Evolutionary conservation across 1,140 invertebrate species (phyloP).

Genomic region (Drosophila sproati): DNA sequence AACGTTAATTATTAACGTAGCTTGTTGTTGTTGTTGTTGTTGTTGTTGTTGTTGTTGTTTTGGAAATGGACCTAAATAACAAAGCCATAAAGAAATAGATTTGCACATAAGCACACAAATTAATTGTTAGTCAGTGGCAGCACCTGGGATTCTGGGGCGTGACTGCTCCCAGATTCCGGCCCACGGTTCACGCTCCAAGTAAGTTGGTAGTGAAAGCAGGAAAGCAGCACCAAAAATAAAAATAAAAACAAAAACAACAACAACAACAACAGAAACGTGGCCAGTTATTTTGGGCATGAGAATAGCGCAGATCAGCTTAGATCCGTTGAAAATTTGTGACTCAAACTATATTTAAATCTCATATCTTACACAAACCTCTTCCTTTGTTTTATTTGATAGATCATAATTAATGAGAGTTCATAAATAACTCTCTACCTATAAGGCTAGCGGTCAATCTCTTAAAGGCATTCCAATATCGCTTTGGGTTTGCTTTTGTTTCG

Average conservation of each 20-base stretch:
- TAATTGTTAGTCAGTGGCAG: background rate
- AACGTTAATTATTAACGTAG: conserved; percentile 33
- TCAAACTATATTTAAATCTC: conserved; percentile 19
- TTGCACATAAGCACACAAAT: conserved; percentile 32
- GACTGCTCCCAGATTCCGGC: background rate
- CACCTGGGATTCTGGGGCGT: conserved; percentile 3
- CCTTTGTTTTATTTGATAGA: background rate
- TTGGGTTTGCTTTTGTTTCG: background rate
- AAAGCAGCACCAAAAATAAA: background rate
- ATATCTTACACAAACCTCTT: background rate
- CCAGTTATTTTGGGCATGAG: background rate
- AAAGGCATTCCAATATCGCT: background rate
- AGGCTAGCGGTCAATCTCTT: background rate
- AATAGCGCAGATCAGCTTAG: conserved; percentile 10
- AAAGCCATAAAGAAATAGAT: conserved; percentile 22
- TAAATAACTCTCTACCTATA: conserved; percentile 7
- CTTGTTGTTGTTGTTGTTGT: background rate
- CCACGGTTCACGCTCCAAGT: too few relatives aligned
- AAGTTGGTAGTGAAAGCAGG: conserved; percentile 30
- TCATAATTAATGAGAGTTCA: background rate
- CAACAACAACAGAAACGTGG: too few relatives aligned
- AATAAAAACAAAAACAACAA: too few relatives aligned
- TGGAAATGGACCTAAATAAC: conserved; percentile 20
- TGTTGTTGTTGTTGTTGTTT: background rate
- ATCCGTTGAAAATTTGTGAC: conserved; percentile 27